Evolutionary conservation across 1,140 invertebrate genomes (phyloP).

Genomic region (Melitaea cinxia): DNA sequence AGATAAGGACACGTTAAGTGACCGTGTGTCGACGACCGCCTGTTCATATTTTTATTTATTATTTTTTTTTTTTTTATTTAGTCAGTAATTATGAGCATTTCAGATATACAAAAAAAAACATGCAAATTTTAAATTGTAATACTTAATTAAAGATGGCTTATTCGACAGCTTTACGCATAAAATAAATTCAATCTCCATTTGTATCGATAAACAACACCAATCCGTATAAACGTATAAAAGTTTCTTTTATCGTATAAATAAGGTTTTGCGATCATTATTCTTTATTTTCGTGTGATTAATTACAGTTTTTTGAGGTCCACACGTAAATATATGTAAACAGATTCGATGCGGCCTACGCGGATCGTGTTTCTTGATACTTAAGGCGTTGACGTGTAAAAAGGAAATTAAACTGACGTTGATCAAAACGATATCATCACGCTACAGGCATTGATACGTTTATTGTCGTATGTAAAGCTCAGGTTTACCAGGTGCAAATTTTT

Average conservation of each 20-base stretch:
- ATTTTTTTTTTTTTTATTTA: too few species aligned
- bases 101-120: too few species aligned
- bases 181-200: background rate
- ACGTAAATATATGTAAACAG: constrained; percentile 22
- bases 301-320: constrained; percentile 27
- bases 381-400: constrained; percentile 40
- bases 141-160: too few species aligned
- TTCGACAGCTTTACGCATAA: too few species aligned
- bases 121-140: too few species aligned
- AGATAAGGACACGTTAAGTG: too few species aligned
- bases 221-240: background rate
- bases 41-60: too few species aligned
- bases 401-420: constrained; percentile 43
- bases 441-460: constrained; percentile 16
- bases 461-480: background rate
- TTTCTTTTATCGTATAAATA: constrained; percentile 1
- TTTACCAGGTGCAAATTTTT: background rate
- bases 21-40: too few species aligned
- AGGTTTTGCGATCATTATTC: constrained; percentile 9
- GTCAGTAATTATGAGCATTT: too few species aligned
- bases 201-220: background rate
- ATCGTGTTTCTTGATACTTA: constrained; percentile 43
- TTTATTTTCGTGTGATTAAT: constrained; percentile 23
- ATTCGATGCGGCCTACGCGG: constrained; percentile 34
- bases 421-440: constrained; percentile 29